A percentile compares a stretch with the other conserved stretches of the same genome.
Evolutionary conservation across 2,888 invertebrate genomes (phyloP).

Genomic region (Aspidapion aeneum): DNA sequence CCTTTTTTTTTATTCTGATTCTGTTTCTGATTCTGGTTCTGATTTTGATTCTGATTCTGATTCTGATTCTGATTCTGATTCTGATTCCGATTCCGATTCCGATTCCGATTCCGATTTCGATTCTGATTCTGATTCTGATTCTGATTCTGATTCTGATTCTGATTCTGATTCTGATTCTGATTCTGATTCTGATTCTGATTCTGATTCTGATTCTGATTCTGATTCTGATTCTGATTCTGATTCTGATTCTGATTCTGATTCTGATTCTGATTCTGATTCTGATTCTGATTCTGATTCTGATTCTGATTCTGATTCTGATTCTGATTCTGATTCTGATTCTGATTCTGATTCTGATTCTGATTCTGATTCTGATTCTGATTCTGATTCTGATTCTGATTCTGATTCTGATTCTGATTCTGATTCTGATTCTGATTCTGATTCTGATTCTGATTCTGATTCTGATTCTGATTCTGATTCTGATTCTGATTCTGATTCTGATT

Average conservation of each 20-base stretch:
- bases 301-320: not conserved
- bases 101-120: not conserved
- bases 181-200: not conserved
- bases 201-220: not conserved
- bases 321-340: not conserved
- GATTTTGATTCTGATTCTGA: not conserved
- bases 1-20: not conserved
- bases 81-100: not conserved
- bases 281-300: not conserved
- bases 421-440: not conserved
- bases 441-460: not conserved
- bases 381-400: not conserved
- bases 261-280: constrained; percentile 1
- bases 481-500: not conserved
- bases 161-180: constrained; percentile 1
- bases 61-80: not conserved
- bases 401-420: not conserved
- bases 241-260: not conserved
- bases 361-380: not conserved
- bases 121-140: constrained; percentile 2
- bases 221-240: not conserved
- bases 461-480: not conserved
- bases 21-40: constrained; percentile 1
- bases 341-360: not conserved
- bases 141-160: constrained; percentile 2